phyloP scores from a whole-genome alignment of 2,797 vertebrate genomes.

The Psittacula derbiana region DNA sequence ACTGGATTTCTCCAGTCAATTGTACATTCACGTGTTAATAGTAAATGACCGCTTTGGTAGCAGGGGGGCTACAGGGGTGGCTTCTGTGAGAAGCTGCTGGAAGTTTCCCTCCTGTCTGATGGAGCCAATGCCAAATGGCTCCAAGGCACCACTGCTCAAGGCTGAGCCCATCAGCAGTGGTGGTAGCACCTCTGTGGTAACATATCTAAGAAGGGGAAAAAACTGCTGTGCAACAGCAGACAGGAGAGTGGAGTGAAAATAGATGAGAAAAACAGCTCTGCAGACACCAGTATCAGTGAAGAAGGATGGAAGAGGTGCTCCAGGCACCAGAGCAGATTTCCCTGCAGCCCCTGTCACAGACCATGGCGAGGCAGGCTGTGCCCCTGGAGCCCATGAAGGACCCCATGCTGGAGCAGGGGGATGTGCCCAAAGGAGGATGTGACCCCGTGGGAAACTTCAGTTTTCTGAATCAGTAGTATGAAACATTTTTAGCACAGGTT shows the following conservation, averaged over 20 bases:
- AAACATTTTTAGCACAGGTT: not conserved
- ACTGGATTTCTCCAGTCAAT: not conserved
- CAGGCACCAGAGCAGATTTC: not conserved
- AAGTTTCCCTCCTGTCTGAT: rapidly evolving
- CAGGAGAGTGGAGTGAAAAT: not conserved
- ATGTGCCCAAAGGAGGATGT: not conserved
- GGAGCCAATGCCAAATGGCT: not conserved
- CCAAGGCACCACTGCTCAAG: not conserved
- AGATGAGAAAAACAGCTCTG: not conserved
- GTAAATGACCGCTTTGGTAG: not conserved
- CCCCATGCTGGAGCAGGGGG: not conserved
- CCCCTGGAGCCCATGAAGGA: rapidly evolving
- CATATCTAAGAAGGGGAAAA: not conserved
- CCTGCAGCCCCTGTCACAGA: not conserved
- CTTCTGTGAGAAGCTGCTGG: not conserved
- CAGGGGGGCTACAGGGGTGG: not conserved
- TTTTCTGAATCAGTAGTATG: not conserved
- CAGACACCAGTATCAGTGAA: not conserved
- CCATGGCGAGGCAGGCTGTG: no score
- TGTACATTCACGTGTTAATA: not conserved
- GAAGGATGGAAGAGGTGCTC: not conserved
- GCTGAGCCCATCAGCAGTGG: rapidly evolving
- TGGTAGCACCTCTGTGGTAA: not conserved
- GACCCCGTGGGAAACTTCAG: not conserved
- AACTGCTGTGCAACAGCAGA: not conserved